These are phyloP conservation scores for Cheiracanthium punctorium DNA, from an alignment of 2,888 invertebrate species.

Conservation along the genomic window DNA sequence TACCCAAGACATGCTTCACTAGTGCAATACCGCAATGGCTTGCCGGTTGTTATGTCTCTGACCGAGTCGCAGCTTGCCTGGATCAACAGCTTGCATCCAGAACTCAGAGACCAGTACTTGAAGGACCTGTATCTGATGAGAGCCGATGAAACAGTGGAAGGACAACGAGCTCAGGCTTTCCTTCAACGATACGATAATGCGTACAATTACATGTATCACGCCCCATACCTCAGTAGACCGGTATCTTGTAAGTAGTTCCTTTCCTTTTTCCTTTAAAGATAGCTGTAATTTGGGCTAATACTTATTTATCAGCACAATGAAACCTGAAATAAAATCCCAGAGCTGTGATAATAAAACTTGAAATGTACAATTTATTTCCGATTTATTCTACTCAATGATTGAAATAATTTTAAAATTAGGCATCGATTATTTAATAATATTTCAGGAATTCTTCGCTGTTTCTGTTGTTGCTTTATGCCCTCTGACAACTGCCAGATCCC, in stretches of 20 bases:
- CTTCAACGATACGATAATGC: slow-evolving; percentile 38
- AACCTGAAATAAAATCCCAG: too few relatives aligned
- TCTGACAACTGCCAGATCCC: too few relatives aligned
- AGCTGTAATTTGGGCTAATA: too few relatives aligned
- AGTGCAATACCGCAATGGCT: slow-evolving; percentile 26
- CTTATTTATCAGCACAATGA: too few relatives aligned
- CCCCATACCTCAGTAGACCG: slow-evolving; percentile 21
- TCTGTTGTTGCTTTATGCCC: too few relatives aligned
- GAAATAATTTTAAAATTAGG: too few relatives aligned
- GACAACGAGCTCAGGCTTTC: slow-evolving; percentile 33
- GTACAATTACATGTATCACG: slow-evolving; percentile 22
- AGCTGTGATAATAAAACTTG: too few relatives aligned
- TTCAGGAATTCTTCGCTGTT: too few relatives aligned
- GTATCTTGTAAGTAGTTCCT: slow-evolving; percentile 30
- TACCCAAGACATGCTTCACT: slow-evolving; percentile 27
- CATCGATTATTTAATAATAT: too few relatives aligned
- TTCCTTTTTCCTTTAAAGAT: not conserved
- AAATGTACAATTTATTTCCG: too few relatives aligned
- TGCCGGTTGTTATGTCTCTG: slow-evolving; percentile 20
- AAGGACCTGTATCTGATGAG: slow-evolving; percentile 43
- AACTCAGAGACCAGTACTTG: slow-evolving; percentile 57
- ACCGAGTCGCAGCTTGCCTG: slow-evolving; percentile 58
- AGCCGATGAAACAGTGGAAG: slow-evolving; percentile 29
- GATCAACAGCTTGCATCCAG: slow-evolving; percentile 61
- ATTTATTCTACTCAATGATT: too few relatives aligned